phyloP scores from a whole-genome alignment of 2,888 invertebrate species.

The Sarcophaga rosellei region DNA sequence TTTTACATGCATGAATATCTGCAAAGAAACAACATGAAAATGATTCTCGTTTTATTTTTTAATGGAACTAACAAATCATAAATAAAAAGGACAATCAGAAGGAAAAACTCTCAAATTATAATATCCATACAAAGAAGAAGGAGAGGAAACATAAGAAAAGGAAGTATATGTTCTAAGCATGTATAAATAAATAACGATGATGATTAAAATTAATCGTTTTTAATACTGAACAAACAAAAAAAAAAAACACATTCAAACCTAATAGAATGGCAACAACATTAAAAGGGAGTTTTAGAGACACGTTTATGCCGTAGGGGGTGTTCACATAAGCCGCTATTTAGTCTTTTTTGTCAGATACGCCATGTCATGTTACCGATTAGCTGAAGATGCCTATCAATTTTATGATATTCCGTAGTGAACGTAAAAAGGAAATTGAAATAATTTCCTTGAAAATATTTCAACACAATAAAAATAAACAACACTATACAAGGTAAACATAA shows the following conservation, averaged over 20 bases:
- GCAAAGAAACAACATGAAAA: slow-evolving; percentile 41
- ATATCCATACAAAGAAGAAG: neutral
- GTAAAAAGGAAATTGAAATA: neutral
- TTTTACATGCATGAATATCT: slow-evolving; percentile 24
- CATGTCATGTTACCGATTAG: slow-evolving; percentile 9
- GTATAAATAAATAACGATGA: slow-evolving; percentile 25
- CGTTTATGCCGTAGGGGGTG: neutral
- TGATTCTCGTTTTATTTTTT: slow-evolving; percentile 6
- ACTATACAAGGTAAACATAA: no score
- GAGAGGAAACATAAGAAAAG: neutral
- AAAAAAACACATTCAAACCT: neutral
- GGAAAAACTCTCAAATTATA: slow-evolving; percentile 2
- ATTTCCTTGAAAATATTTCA: neutral
- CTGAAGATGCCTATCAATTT: neutral
- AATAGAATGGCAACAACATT: slow-evolving; percentile 25
- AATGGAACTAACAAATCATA: slow-evolving; percentile 13
- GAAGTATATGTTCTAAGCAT: neutral
- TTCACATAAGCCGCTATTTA: slow-evolving; percentile 18
- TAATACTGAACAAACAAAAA: neutral
- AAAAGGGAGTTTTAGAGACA: neutral
- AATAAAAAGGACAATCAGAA: slow-evolving; percentile 25
- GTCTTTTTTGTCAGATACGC: neutral
- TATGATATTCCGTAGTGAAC: neutral
- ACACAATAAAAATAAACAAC: neutral
- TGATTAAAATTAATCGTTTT: slow-evolving; percentile 62